Percentiles rank a stretch among this genome's conserved stretches.
Conservation (phyloP, 1,140 invertebrate species). For the Glomeris maerens region DNA sequence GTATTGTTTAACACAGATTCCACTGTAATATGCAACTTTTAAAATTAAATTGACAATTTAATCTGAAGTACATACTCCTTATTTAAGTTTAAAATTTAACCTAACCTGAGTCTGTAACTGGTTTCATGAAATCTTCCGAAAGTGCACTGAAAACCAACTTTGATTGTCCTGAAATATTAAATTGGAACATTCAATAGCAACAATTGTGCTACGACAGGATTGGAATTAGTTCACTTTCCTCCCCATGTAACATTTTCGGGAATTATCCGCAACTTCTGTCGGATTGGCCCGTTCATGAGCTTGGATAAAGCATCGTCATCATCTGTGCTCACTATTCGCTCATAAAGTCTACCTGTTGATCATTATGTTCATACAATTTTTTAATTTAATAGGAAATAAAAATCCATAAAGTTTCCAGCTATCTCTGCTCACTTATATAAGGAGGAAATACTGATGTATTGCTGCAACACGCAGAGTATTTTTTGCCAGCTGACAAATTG, state of each 20-base stretch:
- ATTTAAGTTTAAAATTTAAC: slow-evolving; percentile 16
- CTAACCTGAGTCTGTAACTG: slow-evolving; percentile 54
- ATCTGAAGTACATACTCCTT: no score
- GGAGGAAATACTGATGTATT: not conserved
- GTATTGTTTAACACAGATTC: slow-evolving; percentile 44
- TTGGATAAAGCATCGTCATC: slow-evolving; percentile 27
- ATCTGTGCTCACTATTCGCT: slow-evolving; percentile 8
- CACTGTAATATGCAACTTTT: slow-evolving; percentile 22
- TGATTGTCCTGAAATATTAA: slow-evolving; percentile 32
- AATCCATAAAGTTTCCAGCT: no score
- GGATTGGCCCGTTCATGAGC: slow-evolving; percentile 58
- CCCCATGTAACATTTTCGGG: slow-evolving; percentile 48
- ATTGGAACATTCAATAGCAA: slow-evolving; percentile 4
- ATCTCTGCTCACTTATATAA: not conserved
- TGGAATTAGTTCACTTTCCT: slow-evolving; percentile 11
- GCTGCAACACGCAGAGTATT: not conserved
- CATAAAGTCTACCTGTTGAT: slow-evolving; percentile 11
- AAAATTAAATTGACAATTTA: not conserved
- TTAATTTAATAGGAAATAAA: no score
- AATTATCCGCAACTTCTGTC: slow-evolving; percentile 41
- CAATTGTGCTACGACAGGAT: not conserved
- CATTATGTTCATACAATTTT: no score
- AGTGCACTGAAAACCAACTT: slow-evolving; percentile 45
- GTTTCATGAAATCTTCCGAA: slow-evolving; percentile 66
- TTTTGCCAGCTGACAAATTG: not conserved